Evolutionary conservation across 2,888 invertebrate species (phyloP).

Genomic region (Heliconius ethilla): DNA sequence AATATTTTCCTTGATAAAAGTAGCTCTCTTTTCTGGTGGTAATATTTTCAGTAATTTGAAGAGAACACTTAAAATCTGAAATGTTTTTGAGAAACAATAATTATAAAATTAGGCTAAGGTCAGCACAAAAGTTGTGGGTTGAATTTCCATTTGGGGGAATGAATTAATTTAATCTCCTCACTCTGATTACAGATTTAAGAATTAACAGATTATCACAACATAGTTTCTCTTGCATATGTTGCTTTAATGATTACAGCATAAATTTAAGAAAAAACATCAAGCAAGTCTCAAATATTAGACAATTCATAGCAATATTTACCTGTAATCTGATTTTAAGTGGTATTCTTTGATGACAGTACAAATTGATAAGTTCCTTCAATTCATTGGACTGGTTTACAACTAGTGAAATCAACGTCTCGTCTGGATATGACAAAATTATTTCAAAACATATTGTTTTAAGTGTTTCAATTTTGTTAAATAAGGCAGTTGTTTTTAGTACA

Average conservation of each 20-base stretch:
- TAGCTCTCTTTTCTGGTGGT: conserved; percentile 59
- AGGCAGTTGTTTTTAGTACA: conserved; percentile 54
- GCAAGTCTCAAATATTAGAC: not conserved
- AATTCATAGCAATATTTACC: conserved; percentile 48
- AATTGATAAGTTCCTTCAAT: conserved; percentile 54
- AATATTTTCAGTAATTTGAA: conserved; percentile 59
- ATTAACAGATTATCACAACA: not conserved
- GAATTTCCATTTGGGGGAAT: not conserved
- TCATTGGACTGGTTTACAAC: conserved; percentile 49
- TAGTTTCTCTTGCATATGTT: not conserved
- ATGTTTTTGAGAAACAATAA: conserved; percentile 4
- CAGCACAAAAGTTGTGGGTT: not conserved
- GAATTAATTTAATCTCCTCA: not conserved
- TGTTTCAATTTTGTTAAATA: conserved; percentile 50
- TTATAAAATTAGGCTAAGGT: not conserved
- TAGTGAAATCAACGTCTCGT: conserved; percentile 51
- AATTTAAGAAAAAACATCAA: not conserved
- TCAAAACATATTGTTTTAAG: conserved; percentile 58
- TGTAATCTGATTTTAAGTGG: conserved; percentile 49
- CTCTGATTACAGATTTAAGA: not conserved
- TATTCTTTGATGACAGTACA: conserved; percentile 51
- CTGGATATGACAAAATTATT: conserved; percentile 59
- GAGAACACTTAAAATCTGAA: conserved; percentile 67
- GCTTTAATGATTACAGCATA: not conserved
- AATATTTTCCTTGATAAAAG: conserved; percentile 66